Evolutionary conservation across 2,888 invertebrate genomes (phyloP).

Genomic region (Cerastis leucographa): DNA sequence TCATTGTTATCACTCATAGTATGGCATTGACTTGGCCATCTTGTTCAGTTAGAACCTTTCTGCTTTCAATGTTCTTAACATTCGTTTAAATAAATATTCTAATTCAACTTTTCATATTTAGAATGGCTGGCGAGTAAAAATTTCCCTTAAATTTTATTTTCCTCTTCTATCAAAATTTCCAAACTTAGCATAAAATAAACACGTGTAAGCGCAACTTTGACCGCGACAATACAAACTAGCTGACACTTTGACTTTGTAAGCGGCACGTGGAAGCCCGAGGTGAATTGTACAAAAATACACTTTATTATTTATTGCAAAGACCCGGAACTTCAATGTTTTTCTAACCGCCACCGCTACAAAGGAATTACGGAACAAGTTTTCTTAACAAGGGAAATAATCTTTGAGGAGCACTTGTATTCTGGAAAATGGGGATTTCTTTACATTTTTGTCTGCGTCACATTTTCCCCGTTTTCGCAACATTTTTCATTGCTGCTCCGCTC

Average conservation of each 20-base stretch:
- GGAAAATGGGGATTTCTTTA: slow-evolving; percentile 33
- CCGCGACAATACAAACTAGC: slow-evolving; percentile 11
- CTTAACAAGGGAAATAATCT: slow-evolving; percentile 35
- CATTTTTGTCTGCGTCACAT: too few relatives aligned
- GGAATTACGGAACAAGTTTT: slow-evolving; percentile 37
- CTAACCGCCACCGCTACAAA: slow-evolving; percentile 25
- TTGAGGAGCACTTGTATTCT: not conserved
- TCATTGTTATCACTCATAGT: not conserved
- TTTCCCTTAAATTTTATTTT: not conserved
- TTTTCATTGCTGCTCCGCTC: too few relatives aligned
- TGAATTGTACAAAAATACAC: slow-evolving; percentile 25
- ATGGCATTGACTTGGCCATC: not conserved
- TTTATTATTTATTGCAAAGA: slow-evolving; percentile 37
- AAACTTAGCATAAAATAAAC: slow-evolving; percentile 1
- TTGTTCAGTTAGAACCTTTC: not conserved
- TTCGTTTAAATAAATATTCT: not conserved
- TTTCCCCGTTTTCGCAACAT: too few relatives aligned
- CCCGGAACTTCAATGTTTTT: slow-evolving; percentile 21
- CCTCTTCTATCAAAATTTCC: not conserved
- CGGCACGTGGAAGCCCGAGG: slow-evolving; percentile 20
- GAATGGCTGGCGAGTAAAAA: not conserved
- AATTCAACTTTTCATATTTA: not conserved
- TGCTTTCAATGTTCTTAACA: not conserved
- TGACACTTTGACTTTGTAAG: slow-evolving; percentile 19
- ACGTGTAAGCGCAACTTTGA: slow-evolving; percentile 25